Conservation (phyloP, 1,140 invertebrate genomes). For the Trichomalopsis sarcophagae region DNA sequence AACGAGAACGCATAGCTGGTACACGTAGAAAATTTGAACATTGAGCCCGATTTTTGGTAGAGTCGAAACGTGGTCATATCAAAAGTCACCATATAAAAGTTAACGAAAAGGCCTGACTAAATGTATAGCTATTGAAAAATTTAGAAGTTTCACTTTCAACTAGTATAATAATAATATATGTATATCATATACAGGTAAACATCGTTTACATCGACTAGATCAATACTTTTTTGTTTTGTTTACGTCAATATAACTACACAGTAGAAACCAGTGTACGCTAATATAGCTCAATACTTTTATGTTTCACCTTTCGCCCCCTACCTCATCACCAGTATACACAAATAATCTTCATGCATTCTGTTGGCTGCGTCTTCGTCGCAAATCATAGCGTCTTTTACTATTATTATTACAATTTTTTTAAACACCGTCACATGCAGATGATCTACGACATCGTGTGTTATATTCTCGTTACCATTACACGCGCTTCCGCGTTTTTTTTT, state of each 20-base stretch:
- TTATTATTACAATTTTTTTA: conserved; percentile 13
- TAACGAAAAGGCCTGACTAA: conserved; percentile 8
- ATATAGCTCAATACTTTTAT: conserved; percentile 23
- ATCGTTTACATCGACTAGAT: not conserved
- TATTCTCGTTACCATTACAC: not conserved
- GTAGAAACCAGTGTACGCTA: conserved; percentile 2
- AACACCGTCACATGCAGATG: not conserved
- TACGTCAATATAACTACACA: conserved; percentile 3
- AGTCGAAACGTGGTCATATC: conserved; percentile 21
- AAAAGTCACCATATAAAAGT: conserved; percentile 43
- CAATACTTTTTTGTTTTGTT: not conserved
- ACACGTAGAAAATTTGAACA: not conserved
- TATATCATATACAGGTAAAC: not conserved
- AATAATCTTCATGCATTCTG: not conserved
- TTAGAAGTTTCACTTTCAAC: conserved; percentile 23
- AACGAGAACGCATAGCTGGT: not conserved
- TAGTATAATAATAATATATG: not conserved
- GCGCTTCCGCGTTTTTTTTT: not conserved
- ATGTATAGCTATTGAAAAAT: conserved; percentile 18
- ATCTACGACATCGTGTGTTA: not conserved
- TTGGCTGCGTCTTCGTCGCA: not conserved
- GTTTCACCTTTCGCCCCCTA: not conserved
- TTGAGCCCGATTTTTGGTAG: conserved; percentile 1
- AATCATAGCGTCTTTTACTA: not conserved
- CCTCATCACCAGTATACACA: too few species aligned